A percentile compares a stretch with the other conserved stretches of the same genome.
These are phyloP conservation scores for Gallinago undulata DNA, from an alignment of 2,113 vertebrate species.

Conservation along the genomic window DNA sequence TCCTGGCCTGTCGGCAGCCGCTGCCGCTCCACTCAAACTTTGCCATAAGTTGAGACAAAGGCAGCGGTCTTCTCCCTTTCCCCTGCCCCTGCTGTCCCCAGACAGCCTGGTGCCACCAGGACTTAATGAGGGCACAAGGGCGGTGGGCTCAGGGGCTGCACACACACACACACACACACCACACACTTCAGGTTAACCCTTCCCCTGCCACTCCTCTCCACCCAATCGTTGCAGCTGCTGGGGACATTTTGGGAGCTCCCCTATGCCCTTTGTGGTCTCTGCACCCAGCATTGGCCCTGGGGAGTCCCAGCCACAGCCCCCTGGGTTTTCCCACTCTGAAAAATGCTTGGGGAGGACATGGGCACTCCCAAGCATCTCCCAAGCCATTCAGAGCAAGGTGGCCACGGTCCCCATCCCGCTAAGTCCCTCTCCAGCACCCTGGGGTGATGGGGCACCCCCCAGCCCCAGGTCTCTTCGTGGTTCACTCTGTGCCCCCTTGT, in stretches of 20 bases:
- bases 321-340: no score
- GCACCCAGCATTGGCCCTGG: no score
- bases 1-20: background rate
- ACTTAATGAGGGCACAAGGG: slow-evolving; percentile 4
- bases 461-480: background rate
- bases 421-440: background rate
- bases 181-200: background rate
- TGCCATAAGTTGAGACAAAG: slow-evolving; percentile 3
- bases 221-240: background rate
- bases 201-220: background rate
- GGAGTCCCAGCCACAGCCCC: background rate
- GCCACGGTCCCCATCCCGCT: rapidly evolving
- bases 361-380: background rate
- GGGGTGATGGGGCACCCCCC: background rate
- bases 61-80: background rate
- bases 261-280: no score
- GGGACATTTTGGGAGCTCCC: background rate
- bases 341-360: rapidly evolving
- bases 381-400: background rate
- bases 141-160: background rate
- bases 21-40: background rate
- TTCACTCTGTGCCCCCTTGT: background rate
- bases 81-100: background rate
- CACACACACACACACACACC: background rate
- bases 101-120: slow-evolving; percentile 3